phyloP scores from a whole-genome alignment of 2,113 vertebrate genomes.

The Microcebus murinus region DNA sequence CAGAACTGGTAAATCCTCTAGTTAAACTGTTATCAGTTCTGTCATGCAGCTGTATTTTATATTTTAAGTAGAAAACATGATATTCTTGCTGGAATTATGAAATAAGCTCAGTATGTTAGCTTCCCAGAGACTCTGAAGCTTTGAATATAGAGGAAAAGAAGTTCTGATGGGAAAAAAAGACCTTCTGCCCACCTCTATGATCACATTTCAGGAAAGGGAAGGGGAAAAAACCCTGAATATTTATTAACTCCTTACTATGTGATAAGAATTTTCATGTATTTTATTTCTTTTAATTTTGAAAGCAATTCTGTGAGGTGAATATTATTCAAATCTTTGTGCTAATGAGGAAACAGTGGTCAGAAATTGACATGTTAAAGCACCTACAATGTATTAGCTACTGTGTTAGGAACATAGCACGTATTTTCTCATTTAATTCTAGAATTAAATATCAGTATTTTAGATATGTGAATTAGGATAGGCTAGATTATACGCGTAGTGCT shows the following conservation, averaged over 20 bases:
- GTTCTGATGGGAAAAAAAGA: not conserved
- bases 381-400: not conserved
- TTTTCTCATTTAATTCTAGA: constrained; percentile 33
- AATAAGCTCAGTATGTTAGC: not conserved
- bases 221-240: not conserved
- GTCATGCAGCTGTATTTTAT: not conserved
- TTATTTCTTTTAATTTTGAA: constrained; percentile 25
- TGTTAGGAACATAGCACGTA: not conserved
- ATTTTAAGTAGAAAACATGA: not conserved
- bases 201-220: not conserved
- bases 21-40: not conserved
- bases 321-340: not conserved
- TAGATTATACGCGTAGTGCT: not conserved
- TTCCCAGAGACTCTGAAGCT: not conserved
- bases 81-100: not conserved
- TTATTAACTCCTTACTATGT: not conserved
- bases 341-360: not conserved
- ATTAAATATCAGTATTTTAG: not conserved
- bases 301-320: not conserved
- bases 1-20: not conserved
- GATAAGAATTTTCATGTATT: not conserved
- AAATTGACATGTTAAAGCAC: not conserved
- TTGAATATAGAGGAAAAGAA: not conserved
- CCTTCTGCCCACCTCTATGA: not conserved
- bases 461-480: not conserved